Base-by-base conservation (phyloP, 2,888 invertebrate species). In the Tetranychus truncatus region DNA sequence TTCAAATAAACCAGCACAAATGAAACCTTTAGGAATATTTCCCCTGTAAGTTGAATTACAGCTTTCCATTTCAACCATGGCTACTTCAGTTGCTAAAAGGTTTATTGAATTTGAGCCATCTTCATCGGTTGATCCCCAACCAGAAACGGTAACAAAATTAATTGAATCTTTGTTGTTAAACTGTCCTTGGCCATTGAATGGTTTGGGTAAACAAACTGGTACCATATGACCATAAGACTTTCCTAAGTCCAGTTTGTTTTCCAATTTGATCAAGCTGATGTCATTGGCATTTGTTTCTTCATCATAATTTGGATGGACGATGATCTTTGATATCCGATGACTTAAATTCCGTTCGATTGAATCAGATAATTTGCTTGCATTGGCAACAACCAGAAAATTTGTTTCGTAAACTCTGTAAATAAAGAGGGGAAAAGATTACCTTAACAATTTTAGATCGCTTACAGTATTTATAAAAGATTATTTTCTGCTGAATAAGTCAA, bases 1-100 rank as follows among this genome's bases (percentile, higher is more conserved):
- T 45, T 76, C 76, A 11, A 74, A 69, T 24, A 74, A 74, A n/a
- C 77, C 77, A 20, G 78, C 78, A 74, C 78, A 78, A 65, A 77
- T 34, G 71, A 76, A 77, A 20, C 75, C 20, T 9, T 76, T 75
- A 2, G 46, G 74, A n/a, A 69, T 21, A 1, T 7, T 2, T 18
- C 69, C 24, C n/a, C 8, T n/a, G n/a, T 69, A 69, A 69, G 69
- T 24, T 69, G 20, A 20, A 69, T 69, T 76, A 55, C 55, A 55
- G 9, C 15, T 55, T 15, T 55, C 55, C 55, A 55, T 55, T 55
- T 55, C 55, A 55, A 55, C 55, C 55, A 55, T 9, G 15, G 15
- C 15, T 1, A 55, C 55, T 15, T 55, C 55, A 55, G 15, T 15
- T 15, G 55, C 55, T 55, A 55, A 55, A 55, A 55, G 55, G 6